A percentile compares a stretch with the other conserved stretches of the same genome.
Evolutionary conservation across 2,113 vertebrate species (phyloP).

Genomic region (Solea solea): DNA sequence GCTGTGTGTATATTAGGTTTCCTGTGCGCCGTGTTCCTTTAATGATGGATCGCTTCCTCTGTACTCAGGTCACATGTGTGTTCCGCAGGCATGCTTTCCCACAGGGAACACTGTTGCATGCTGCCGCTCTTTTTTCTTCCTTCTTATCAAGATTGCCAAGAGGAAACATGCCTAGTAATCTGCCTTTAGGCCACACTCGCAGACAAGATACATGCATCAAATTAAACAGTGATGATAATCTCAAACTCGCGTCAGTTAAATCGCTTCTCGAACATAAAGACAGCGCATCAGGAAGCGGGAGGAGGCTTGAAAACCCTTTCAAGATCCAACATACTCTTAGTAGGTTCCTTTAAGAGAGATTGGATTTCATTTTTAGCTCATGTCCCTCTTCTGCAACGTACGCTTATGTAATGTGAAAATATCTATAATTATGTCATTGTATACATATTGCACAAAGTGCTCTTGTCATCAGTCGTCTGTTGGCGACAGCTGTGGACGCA

Average conservation of each 20-base stretch:
- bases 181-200: constrained; percentile 33
- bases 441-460: too few species aligned
- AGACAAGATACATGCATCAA: constrained; percentile 18
- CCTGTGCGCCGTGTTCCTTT: constrained; percentile 38
- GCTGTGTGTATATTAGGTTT: constrained; percentile 36
- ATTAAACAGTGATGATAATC: constrained; percentile 19
- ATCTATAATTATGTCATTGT: too few species aligned
- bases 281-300: neutral
- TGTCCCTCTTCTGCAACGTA: too few species aligned
- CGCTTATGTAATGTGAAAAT: too few species aligned
- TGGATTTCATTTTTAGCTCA: too few species aligned
- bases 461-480: too few species aligned
- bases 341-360: too few species aligned
- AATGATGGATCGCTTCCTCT: constrained; percentile 40
- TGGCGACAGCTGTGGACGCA: too few species aligned
- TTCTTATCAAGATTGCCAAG: constrained; percentile 39
- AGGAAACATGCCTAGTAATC: constrained; percentile 35
- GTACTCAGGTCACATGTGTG: constrained; percentile 10
- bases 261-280: neutral
- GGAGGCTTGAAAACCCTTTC: neutral
- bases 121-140: neutral
- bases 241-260: constrained; percentile 16
- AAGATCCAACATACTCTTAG: neutral
- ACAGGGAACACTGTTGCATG: constrained; percentile 40
- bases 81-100: constrained; percentile 27